A percentile compares a stretch with the other conserved stretches of the same genome.
Evolutionary conservation across 92 coral and sea anemone species (phyloP).

Genomic region (Paramuricea clavata): DNA sequence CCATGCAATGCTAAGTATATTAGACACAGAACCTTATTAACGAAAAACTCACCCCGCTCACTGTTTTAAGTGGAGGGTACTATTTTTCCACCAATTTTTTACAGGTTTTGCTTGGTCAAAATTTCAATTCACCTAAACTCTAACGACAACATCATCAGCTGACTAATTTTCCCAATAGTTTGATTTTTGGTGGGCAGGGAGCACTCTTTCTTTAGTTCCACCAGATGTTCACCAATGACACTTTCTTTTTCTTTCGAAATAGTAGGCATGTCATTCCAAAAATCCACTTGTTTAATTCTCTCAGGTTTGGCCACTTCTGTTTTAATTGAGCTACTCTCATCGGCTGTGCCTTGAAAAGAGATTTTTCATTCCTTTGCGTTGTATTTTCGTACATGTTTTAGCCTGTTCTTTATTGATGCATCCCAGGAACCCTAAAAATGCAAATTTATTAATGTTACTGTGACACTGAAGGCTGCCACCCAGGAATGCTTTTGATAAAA

Average conservation of each 20-base stretch:
- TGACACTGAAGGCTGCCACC: background rate
- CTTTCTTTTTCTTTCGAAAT: slow-evolving; percentile 14
- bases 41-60: slow-evolving; percentile 6
- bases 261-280: slow-evolving; percentile 11
- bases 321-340: background rate
- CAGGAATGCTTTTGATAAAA: background rate
- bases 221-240: slow-evolving; percentile 5
- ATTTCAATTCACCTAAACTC: slow-evolving; percentile 2
- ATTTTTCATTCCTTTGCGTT: background rate
- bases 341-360: background rate
- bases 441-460: background rate
- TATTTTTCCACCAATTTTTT: background rate
- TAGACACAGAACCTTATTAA: background rate
- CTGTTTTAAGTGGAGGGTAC: slow-evolving; percentile 16
- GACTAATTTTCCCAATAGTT: background rate
- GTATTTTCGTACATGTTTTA: slow-evolving; percentile 1
- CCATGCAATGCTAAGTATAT: background rate
- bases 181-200: background rate
- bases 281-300: slow-evolving; percentile 2
- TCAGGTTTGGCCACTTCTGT: background rate
- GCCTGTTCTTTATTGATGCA: background rate
- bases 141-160: background rate
- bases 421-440: slow-evolving; percentile 20
- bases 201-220: slow-evolving; percentile 1
- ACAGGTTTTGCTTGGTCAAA: background rate